phyloP scores from a whole-genome alignment of 2,797 vertebrate species.

The Ceyx erithaca region DNA sequence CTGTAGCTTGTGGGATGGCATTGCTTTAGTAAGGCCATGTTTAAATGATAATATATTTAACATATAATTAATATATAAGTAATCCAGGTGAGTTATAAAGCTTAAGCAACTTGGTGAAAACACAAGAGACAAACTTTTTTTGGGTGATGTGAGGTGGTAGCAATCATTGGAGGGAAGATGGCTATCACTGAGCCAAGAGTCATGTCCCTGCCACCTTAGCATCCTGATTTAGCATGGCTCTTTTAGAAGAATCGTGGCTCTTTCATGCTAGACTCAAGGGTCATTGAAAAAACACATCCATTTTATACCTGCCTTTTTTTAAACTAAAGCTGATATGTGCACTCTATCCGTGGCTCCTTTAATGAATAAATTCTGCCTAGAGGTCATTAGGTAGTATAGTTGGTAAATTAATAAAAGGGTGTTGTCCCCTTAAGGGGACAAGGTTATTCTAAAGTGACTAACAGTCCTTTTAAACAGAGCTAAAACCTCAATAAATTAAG shows the following conservation, averaged over 20 bases:
- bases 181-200: neutral
- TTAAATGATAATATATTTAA: neutral
- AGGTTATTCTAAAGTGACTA: neutral
- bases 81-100: neutral
- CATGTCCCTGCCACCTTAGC: neutral
- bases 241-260: neutral
- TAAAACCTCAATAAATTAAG: neutral
- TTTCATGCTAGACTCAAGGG: neutral
- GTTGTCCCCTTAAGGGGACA: neutral
- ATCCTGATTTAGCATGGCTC: neutral
- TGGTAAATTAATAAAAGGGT: neutral
- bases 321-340: neutral
- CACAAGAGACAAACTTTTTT: neutral
- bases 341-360: neutral
- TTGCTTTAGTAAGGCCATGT: neutral
- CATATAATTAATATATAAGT: neutral
- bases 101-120: neutral
- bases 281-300: neutral
- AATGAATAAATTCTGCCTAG: neutral
- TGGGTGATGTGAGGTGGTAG: neutral
- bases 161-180: neutral
- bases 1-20: neutral
- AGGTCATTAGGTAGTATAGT: neutral
- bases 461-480: neutral
- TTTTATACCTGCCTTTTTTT: neutral